These are phyloP conservation scores for Meriones unguiculatus DNA, from an alignment of 2,113 vertebrate species.

Conservation along the genomic window DNA sequence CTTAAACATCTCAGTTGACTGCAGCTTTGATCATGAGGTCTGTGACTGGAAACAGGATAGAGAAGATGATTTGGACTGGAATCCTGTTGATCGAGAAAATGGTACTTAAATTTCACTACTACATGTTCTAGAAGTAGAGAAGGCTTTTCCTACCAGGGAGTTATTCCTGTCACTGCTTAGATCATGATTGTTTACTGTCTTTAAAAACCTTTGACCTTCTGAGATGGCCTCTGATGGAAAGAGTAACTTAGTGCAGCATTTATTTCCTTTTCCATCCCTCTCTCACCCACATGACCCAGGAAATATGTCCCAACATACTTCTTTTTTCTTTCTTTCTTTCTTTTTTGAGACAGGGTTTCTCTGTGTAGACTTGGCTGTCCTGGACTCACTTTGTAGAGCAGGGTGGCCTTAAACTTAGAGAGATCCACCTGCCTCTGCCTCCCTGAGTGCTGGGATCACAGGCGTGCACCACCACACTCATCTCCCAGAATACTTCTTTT, in stretches of 20 bases:
- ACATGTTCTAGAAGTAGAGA: background rate
- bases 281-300: background rate
- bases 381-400: too few relatives aligned
- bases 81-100: constrained; percentile 90
- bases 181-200: background rate
- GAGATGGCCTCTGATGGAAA: background rate
- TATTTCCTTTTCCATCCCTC: background rate
- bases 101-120: constrained; percentile 87
- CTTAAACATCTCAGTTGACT: constrained; percentile 92
- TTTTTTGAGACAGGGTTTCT: too few relatives aligned
- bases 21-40: constrained; percentile 93
- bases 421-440: too few relatives aligned
- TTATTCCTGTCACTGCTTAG: background rate
- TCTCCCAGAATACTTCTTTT: background rate
- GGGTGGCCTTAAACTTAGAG: too few relatives aligned
- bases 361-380: too few relatives aligned
- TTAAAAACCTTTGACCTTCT: constrained; percentile 21
- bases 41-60: constrained; percentile 96
- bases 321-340: background rate
- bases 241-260: background rate
- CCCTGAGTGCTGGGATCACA: too few relatives aligned
- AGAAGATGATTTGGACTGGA: constrained; percentile 96
- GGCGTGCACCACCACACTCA: too few relatives aligned
- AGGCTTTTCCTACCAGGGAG: background rate
- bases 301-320: background rate